Conservation (phyloP, 2,888 invertebrate species). For the Erynnis tages region DNA sequence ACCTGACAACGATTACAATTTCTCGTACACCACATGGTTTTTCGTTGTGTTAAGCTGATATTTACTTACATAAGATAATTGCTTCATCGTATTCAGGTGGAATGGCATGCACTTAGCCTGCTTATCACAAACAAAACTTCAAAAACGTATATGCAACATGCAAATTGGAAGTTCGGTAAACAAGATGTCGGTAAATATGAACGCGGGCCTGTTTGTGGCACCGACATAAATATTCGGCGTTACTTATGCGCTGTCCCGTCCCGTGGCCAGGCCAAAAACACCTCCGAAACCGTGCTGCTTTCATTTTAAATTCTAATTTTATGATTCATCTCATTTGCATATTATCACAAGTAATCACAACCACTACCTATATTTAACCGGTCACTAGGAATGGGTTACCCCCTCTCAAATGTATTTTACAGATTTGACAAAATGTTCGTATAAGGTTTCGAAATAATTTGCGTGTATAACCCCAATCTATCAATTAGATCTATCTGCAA, state of each 20-base stretch:
- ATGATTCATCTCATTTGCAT: conserved; percentile 70
- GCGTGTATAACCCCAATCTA: no score
- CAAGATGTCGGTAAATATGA: conserved; percentile 61
- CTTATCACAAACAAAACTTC: not conserved
- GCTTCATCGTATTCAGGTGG: no score
- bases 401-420: no score
- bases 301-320: conserved; percentile 79
- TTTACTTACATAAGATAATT: no score
- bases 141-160: conserved; percentile 32
- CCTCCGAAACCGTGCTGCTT: conserved; percentile 66
- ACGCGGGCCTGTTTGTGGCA: conserved; percentile 59
- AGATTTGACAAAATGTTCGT: no score
- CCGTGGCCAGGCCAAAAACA: conserved; percentile 62
- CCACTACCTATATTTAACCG: conserved; percentile 47
- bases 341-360: no score
- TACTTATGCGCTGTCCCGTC: conserved; percentile 64
- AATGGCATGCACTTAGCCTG: not conserved
- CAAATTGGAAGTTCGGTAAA: conserved; percentile 42
- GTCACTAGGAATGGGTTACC: conserved; percentile 26
- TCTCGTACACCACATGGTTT: no score
- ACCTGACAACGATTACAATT: no score
- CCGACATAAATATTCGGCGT: conserved; percentile 67
- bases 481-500: no score
- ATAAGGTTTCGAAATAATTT: no score
- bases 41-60: no score